A percentile compares a stretch with the other conserved stretches of the same genome.
Conservation (phyloP, 2,888 invertebrate genomes). For the Dugesia japonica region DNA sequence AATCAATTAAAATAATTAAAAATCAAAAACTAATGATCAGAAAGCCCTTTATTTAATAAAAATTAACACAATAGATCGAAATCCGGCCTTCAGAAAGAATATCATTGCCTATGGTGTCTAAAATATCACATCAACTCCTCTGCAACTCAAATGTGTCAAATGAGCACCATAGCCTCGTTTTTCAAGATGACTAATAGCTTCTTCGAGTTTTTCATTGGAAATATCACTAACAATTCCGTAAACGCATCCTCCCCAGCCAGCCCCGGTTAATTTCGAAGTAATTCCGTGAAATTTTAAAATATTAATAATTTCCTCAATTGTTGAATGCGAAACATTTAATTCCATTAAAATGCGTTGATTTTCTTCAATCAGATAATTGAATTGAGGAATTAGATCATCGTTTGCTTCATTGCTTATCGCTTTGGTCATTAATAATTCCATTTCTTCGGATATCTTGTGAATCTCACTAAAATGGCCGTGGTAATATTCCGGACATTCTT, state of each 20-base stretch:
- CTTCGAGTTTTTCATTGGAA: background rate
- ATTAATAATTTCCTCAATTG: too few species aligned
- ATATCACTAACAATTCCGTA: background rate
- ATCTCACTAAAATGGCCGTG: background rate
- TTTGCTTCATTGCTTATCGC: background rate
- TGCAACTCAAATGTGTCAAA: background rate
- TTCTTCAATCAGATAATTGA: too few species aligned
- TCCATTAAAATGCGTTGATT: too few species aligned
- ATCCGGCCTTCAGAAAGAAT: too few species aligned
- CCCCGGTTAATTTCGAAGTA: constrained; percentile 8
- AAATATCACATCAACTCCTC: background rate
- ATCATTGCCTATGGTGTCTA: too few species aligned
- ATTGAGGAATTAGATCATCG: too few species aligned
- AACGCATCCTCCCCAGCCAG: constrained; percentile 1
- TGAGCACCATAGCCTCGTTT: background rate
- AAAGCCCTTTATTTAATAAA: too few species aligned
- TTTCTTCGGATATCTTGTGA: background rate
- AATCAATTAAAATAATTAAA: too few species aligned
- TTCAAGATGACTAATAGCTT: background rate
- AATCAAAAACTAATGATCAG: background rate
- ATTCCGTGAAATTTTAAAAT: too few species aligned
- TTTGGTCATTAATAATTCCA: background rate
- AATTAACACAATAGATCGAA: too few species aligned
- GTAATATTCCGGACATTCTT: background rate
- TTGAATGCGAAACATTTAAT: too few species aligned